These are phyloP conservation scores for Epinephelus cyanopodus DNA, from an alignment of 2,113 vertebrate species.

Conservation along the genomic window DNA sequence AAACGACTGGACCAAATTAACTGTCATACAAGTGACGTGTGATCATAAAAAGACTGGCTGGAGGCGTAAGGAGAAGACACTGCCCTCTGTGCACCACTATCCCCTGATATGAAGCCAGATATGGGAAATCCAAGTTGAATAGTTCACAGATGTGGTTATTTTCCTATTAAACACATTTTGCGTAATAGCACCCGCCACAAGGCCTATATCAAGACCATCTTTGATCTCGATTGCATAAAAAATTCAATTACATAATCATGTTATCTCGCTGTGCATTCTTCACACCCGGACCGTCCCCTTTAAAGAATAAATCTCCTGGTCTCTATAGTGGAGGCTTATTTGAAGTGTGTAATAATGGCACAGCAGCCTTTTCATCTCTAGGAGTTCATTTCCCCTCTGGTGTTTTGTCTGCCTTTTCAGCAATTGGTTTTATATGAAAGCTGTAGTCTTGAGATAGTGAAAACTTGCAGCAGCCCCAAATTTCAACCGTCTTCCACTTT, in stretches of 20 bases:
- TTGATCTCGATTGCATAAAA: conserved; percentile 54
- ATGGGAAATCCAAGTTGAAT: conserved; percentile 50
- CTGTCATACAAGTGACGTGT: background rate
- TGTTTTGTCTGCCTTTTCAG: conserved; percentile 53
- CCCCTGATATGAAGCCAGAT: conserved; percentile 17
- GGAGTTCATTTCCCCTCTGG: conserved; percentile 64
- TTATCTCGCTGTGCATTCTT: conserved; percentile 58
- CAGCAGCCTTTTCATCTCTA: conserved; percentile 64
- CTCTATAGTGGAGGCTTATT: conserved; percentile 49
- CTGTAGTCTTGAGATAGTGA: conserved; percentile 41
- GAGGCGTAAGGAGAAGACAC: background rate
- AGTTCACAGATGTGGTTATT: conserved; percentile 60
- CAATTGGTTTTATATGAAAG: conserved; percentile 58
- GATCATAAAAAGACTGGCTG: conserved; percentile 13
- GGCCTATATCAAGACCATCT: conserved; percentile 42
- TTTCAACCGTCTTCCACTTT: conserved; percentile 23
- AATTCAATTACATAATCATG: conserved; percentile 64
- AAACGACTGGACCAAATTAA: background rate
- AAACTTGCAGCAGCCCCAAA: conserved; percentile 32
- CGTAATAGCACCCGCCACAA: conserved; percentile 16
- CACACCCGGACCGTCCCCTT: conserved; percentile 32
- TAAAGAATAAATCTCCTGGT: conserved; percentile 33
- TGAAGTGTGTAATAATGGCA: conserved; percentile 68
- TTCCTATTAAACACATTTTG: conserved; percentile 54
- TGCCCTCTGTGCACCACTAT: background rate